phyloP scores from a whole-genome alignment of 2,113 vertebrate genomes.

The Clarias magur region DNA sequence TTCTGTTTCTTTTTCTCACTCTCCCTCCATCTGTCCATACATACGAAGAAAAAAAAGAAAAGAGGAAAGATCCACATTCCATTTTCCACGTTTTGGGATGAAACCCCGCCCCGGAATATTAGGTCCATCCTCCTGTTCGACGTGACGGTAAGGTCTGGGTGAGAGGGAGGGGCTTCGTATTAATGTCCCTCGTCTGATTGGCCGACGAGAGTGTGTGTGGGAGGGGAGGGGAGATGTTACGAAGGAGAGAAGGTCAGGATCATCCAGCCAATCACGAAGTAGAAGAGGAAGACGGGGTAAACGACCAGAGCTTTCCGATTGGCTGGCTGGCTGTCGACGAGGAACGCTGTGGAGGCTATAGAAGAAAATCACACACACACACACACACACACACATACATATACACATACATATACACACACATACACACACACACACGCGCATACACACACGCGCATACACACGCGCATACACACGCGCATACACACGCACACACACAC shows the following conservation, averaged over 20 bases:
- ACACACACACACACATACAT: conserved; percentile 6
- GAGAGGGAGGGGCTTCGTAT: background rate
- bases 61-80: background rate
- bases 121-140: background rate
- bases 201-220: background rate
- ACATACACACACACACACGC: no score
- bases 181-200: background rate
- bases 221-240: conserved; percentile 13
- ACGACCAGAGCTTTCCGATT: conserved; percentile 90
- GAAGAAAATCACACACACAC: background rate
- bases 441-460: no score
- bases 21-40: background rate
- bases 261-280: conserved; percentile 98
- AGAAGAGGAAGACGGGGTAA: conserved; percentile 97
- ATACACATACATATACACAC: no score
- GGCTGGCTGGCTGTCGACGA: conserved; percentile 90
- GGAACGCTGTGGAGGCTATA: conserved; percentile 91
- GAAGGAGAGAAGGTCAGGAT: conserved; percentile 84
- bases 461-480: no score
- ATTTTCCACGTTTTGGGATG: background rate
- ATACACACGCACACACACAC: no score
- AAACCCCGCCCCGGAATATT: background rate
- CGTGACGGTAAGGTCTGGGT: background rate
- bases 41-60: background rate
- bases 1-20: background rate